Conservation (phyloP, 2,797 vertebrate species). For the Pseudochaenichthys georgianus region DNA sequence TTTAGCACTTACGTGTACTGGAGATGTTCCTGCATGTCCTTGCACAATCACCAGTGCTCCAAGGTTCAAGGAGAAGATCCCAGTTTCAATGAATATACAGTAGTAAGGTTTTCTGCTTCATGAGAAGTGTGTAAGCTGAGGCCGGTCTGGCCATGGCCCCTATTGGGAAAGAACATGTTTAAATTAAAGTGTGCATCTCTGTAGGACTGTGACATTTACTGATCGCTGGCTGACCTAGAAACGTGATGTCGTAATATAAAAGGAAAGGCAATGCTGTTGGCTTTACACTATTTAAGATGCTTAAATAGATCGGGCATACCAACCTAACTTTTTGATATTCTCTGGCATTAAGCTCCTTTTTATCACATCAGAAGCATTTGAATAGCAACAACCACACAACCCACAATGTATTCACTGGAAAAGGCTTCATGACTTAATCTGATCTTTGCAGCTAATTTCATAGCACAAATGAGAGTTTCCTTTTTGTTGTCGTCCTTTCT, state of each 20-base stretch:
- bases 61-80: constrained; percentile 5
- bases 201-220: constrained; percentile 23
- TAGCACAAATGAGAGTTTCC: constrained; percentile 18
- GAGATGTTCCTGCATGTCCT: neutral
- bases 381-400: constrained; percentile 7
- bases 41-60: neutral
- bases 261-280: constrained; percentile 13
- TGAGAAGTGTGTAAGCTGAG: neutral
- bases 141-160: neutral
- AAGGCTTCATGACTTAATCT: constrained; percentile 16
- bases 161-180: neutral
- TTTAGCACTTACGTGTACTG: neutral
- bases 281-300: neutral
- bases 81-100: neutral
- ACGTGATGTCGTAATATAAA: constrained; percentile 20
- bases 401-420: constrained; percentile 1
- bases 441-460: neutral
- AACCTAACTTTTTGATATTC: constrained; percentile 19
- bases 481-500: constrained; percentile 12
- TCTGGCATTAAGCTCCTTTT: constrained; percentile 10
- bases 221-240: constrained; percentile 51
- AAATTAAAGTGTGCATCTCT: neutral
- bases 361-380: constrained; percentile 4
- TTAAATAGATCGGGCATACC: neutral
- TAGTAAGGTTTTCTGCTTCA: constrained; percentile 10